Evolutionary conservation across 2,888 invertebrate species (phyloP).

Genomic region (Acanthosepion pharaonis): DNA sequence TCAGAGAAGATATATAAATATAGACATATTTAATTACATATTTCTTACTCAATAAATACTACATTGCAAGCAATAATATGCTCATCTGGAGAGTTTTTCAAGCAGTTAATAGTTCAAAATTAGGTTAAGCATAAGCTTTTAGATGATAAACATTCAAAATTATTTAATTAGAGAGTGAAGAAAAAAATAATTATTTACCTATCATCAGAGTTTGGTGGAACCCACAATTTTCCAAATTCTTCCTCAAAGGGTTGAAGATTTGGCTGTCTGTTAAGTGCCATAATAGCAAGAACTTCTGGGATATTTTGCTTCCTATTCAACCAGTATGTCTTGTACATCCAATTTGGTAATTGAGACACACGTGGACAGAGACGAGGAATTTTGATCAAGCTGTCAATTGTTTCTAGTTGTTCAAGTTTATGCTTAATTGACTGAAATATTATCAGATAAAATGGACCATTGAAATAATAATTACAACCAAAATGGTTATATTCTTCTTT

Average conservation of each 20-base stretch:
- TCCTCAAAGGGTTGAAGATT: slow-evolving; percentile 52
- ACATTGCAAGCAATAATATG: too few relatives aligned
- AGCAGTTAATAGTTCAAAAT: too few relatives aligned
- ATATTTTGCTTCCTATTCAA: slow-evolving; percentile 60
- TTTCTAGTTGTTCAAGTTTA: slow-evolving; percentile 58
- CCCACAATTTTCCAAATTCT: slow-evolving; percentile 62
- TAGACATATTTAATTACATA: too few relatives aligned
- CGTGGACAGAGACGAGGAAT: slow-evolving; percentile 64
- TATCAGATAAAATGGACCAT: slow-evolving; percentile 69
- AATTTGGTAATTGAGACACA: slow-evolving; percentile 58
- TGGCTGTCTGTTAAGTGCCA: slow-evolving; percentile 54
- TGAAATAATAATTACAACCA: slow-evolving; percentile 67
- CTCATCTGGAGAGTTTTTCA: too few relatives aligned
- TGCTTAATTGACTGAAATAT: slow-evolving; percentile 65
- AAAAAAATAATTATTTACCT: slow-evolving; percentile 59
- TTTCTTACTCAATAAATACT: too few relatives aligned
- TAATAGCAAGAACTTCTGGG: slow-evolving; percentile 58
- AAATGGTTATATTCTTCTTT: slow-evolving; percentile 64
- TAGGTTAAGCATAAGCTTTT: too few relatives aligned
- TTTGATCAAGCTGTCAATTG: slow-evolving; percentile 56
- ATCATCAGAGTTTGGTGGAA: slow-evolving; percentile 67
- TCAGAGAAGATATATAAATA: too few relatives aligned
- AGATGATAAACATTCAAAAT: background rate
- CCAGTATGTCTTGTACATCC: slow-evolving; percentile 63
- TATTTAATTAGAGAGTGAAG: background rate